These are phyloP conservation scores for Agrochola lychnidis DNA, from an alignment of 2,888 invertebrate species.

Conservation along the genomic window DNA sequence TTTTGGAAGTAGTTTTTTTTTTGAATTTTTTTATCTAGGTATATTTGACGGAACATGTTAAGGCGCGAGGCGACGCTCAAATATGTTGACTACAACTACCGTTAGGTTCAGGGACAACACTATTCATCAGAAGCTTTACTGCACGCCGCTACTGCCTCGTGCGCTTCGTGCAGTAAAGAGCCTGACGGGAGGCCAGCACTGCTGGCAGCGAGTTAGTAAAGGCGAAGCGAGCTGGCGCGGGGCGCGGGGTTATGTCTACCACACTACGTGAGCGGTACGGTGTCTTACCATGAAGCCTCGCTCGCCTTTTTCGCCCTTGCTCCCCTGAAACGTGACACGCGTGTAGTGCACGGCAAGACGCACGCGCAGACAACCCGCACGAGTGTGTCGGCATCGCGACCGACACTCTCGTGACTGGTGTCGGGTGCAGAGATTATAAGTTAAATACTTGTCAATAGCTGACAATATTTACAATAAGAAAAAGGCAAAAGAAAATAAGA, in stretches of 20 bases:
- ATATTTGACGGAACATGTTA: not conserved
- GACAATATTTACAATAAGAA: constrained; percentile 55
- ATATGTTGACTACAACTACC: constrained; percentile 13
- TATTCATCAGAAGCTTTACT: constrained; percentile 19
- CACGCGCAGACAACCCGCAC: constrained; percentile 3
- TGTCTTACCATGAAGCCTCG: constrained; percentile 94
- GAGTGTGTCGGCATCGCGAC: not conserved
- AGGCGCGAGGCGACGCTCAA: not conserved
- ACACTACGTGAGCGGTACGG: constrained; percentile 47
- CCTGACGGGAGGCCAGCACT: not conserved
- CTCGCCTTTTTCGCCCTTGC: constrained; percentile 94
- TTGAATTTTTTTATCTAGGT: no score
- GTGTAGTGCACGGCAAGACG: constrained; percentile 54
- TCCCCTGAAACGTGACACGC: constrained; percentile 91
- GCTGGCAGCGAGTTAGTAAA: constrained; percentile 47
- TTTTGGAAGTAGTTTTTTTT: no score
- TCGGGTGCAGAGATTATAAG: not conserved
- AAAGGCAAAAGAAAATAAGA: constrained; percentile 67
- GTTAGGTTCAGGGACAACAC: constrained; percentile 4
- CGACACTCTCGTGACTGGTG: constrained; percentile 12
- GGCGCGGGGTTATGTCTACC: constrained; percentile 55
- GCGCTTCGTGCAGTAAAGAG: constrained; percentile 8
- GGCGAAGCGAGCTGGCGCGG: constrained; percentile 47
- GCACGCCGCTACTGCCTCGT: not conserved
- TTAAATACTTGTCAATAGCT: constrained; percentile 4